A percentile compares a stretch with the other conserved stretches of the same genome.
Evolutionary conservation across 2,888 invertebrate genomes (phyloP).

Genomic region (Orchesellides sinensis): DNA sequence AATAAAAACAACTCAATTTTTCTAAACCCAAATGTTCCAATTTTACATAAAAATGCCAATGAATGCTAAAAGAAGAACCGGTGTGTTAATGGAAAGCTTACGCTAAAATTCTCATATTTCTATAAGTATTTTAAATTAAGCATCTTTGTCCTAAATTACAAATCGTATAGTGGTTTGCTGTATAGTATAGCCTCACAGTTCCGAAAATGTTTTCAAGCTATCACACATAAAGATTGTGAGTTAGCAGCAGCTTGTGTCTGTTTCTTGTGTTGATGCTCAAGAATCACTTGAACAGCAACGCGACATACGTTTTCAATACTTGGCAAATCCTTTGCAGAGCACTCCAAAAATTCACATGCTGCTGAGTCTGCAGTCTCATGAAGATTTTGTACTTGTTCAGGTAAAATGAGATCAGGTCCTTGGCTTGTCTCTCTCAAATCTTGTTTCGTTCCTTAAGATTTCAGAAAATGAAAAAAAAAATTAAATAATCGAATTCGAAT

Average conservation of each 20-base stretch:
- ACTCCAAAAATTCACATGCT: slow-evolving; percentile 51
- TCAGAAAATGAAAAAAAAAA: neutral
- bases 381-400: slow-evolving; percentile 60
- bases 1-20: too few relatives aligned
- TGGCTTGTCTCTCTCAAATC: slow-evolving; percentile 49
- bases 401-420: slow-evolving; percentile 61
- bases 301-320: slow-evolving; percentile 55
- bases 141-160: neutral
- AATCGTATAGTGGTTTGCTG: neutral
- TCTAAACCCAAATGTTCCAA: too few relatives aligned
- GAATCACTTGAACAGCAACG: slow-evolving; percentile 37
- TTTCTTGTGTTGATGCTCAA: slow-evolving; percentile 42
- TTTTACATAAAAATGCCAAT: too few relatives aligned
- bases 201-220: slow-evolving; percentile 11
- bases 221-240: slow-evolving; percentile 47
- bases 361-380: slow-evolving; percentile 49
- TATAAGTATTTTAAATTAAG: too few relatives aligned
- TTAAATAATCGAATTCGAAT: neutral
- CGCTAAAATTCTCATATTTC: too few relatives aligned
- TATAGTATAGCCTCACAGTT: neutral
- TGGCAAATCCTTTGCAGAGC: slow-evolving; percentile 51
- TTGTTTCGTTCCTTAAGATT: slow-evolving; percentile 43
- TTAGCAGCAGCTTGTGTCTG: slow-evolving; percentile 42
- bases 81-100: neutral
- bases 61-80: neutral